Base-by-base conservation (phyloP, 1,140 invertebrate genomes). In the Saxidomus purpurata region DNA sequence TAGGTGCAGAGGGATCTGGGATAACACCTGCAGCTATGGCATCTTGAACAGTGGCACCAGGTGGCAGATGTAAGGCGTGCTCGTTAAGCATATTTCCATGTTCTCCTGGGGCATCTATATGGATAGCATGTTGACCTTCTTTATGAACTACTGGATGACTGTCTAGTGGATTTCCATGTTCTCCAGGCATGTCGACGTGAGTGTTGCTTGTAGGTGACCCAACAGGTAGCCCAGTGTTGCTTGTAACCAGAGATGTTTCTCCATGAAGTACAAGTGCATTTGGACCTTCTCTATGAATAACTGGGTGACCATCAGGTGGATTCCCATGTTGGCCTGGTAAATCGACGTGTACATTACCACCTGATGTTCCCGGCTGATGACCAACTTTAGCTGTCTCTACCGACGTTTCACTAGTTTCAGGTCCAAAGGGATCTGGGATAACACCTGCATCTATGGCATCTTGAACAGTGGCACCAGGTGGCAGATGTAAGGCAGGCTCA, bases 91-190 rank as follows among this genome's bases (percentile, higher is more conserved):
- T 52, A 80, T 80, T 80, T 3, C 49, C 49, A 59, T 80, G 77
- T 40, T 79, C 76, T 19, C 76, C 76, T 25, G 76, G 76, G 28
- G 59, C 34, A 80, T 80, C 77, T 15, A 80, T 19, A n/a, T 80
- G 77, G 0, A 49, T 25, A 59, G 3, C 25, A n/a, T 22, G 67
- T 8, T 31, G 11, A 19, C 34, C 67, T 71, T 81, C 79, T 47
- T 34, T 71, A 11, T 71, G 67, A 2, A 71, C 38, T 19, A 38
- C 34, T 38, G 67, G 34, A 22, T 28, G 19, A 49, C 25, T 40
- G 34, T 79, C 40, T 36, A 13, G 1, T 13, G 67, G 67, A 38
- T 19, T n/a, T 22, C 67, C 67, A 17, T 71, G 67, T 71, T 71
- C 34, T 15, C 67, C 67, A 6, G 67, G 67, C 25, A 71, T 6